phyloP scores from a whole-genome alignment of 2,113 vertebrate genomes.

The Antechinus flavipes region DNA sequence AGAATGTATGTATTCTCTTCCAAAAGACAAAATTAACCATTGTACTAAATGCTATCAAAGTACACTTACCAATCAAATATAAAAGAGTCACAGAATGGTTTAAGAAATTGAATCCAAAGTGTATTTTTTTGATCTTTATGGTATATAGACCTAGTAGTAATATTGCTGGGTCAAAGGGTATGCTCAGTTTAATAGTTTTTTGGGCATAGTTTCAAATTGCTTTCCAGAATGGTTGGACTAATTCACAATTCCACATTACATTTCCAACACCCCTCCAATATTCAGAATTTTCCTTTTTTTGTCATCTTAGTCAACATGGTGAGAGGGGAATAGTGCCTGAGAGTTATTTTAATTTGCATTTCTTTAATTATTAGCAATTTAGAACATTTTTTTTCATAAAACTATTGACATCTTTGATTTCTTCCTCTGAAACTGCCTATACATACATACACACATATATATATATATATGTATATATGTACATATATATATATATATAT shows the following conservation, averaged over 20 bases:
- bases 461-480: too few relatives aligned
- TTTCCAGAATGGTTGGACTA: not conserved
- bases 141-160: not conserved
- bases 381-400: not conserved
- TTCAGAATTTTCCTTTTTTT: not conserved
- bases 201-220: not conserved
- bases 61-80: not conserved
- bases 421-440: not conserved
- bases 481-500: not conserved
- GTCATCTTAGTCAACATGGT: not conserved
- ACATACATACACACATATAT: too few relatives aligned
- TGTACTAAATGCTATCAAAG: not conserved
- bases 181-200: not conserved
- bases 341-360: not conserved
- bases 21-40: not conserved
- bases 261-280: not conserved
- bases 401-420: not conserved
- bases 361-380: not conserved
- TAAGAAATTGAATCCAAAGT: not conserved
- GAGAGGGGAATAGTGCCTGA: not conserved
- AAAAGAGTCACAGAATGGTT: not conserved
- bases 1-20: not conserved
- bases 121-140: not conserved
- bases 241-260: not conserved
- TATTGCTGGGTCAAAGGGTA: not conserved